phyloP scores from a whole-genome alignment of 2,797 vertebrate species.

The Loris lydekkerianus region DNA sequence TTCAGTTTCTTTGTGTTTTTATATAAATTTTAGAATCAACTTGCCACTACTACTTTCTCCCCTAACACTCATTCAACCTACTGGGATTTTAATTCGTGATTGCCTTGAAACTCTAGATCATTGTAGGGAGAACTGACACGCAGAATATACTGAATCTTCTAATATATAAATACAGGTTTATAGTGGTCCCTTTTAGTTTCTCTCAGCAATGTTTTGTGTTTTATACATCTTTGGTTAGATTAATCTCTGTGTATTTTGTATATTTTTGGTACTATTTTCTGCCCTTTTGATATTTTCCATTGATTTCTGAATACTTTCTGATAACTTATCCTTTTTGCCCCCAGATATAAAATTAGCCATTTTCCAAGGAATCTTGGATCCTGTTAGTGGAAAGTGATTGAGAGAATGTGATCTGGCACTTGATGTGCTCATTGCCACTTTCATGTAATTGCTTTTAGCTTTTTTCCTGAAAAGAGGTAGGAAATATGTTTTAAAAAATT shows the following conservation, averaged over 20 bases:
- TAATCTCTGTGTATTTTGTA: background rate
- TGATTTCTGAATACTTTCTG: background rate
- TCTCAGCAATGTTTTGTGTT: background rate
- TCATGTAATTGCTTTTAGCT: background rate
- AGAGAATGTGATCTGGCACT: background rate
- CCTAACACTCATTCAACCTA: background rate
- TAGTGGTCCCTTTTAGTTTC: background rate
- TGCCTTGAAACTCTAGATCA: background rate
- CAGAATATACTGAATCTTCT: background rate
- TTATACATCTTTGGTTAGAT: background rate
- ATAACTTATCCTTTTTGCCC: background rate
- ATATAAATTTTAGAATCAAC: background rate
- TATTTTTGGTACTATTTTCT: background rate
- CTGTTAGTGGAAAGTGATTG: background rate
- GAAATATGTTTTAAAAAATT: background rate
- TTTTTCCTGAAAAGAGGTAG: background rate
- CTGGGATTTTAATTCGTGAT: background rate
- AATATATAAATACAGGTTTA: background rate
- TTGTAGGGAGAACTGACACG: background rate
- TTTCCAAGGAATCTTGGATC: background rate
- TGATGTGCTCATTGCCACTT: background rate
- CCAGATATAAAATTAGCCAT: background rate
- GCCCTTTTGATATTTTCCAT: background rate
- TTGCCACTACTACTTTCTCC: background rate
- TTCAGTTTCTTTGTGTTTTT: background rate